phyloP scores from a whole-genome alignment of 2,888 invertebrate genomes.

The Drosophila sordidapex region DNA sequence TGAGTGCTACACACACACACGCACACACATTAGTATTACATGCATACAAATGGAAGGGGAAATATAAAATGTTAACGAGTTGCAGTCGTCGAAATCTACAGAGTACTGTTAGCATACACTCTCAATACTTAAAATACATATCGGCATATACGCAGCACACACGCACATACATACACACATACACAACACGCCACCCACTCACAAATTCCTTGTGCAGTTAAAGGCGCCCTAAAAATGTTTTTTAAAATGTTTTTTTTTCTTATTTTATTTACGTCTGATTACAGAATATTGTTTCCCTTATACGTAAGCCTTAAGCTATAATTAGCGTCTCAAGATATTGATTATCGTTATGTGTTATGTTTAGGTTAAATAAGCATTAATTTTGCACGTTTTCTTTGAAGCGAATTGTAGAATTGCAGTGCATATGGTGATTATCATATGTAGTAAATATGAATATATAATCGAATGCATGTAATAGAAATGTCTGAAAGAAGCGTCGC shows the following conservation, averaged over 20 bases:
- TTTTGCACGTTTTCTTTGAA: conserved; percentile 18
- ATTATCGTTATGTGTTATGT: conserved; percentile 1
- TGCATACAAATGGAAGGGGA: not conserved
- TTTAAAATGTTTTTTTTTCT: not conserved
- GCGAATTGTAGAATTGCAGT: not conserved
- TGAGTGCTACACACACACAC: conserved; percentile 1
- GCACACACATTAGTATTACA: not conserved
- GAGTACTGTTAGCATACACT: not conserved
- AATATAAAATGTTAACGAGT: not conserved
- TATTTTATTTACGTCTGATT: conserved; percentile 1
- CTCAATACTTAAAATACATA: not conserved
- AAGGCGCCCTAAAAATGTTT: conserved; percentile 16
- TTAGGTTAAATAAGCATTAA: conserved; percentile 1
- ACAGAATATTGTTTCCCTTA: not conserved
- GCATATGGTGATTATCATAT: conserved; percentile 5
- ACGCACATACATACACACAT: not conserved
- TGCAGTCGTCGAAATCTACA: not conserved
- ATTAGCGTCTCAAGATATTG: not conserved
- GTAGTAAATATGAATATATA: not conserved
- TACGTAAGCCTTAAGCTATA: not conserved
- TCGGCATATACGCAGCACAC: not conserved
- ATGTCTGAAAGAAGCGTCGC: not conserved
- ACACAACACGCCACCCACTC: not conserved
- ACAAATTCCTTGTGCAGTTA: conserved; percentile 11
- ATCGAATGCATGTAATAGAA: conserved; percentile 8